A percentile compares a stretch with the other conserved stretches of the same genome.
Conservation (phyloP, 2,888 invertebrate genomes). For the Temnothorax unifasciatus region DNA sequence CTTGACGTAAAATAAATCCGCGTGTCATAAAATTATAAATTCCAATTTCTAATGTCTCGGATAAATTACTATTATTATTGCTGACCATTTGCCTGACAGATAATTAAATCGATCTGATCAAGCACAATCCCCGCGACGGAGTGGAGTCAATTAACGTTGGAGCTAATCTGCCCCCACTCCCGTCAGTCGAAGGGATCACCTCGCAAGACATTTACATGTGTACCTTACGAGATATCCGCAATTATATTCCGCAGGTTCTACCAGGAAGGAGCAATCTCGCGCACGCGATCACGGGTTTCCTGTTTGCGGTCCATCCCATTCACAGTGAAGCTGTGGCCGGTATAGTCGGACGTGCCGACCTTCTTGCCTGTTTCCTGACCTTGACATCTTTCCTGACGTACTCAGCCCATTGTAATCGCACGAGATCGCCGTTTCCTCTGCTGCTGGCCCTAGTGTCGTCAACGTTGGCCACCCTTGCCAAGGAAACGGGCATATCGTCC, state of each 20-base stretch:
- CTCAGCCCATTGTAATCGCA: slow-evolving; percentile 89
- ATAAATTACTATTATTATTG: background rate
- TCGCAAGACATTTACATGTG: slow-evolving; percentile 47
- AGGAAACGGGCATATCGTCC: slow-evolving; percentile 98
- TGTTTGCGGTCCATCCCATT: slow-evolving; percentile 98
- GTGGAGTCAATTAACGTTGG: slow-evolving; percentile 39
- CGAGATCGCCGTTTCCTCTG: slow-evolving; percentile 82
- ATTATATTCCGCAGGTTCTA: slow-evolving; percentile 87
- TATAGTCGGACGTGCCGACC: slow-evolving; percentile 97
- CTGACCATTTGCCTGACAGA: background rate
- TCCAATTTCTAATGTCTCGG: background rate
- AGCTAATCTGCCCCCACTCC: slow-evolving; percentile 38
- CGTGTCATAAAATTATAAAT: background rate
- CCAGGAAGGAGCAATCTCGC: slow-evolving; percentile 89
- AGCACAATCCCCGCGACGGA: background rate
- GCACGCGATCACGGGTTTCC: slow-evolving; percentile 92
- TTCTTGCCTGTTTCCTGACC: slow-evolving; percentile 96
- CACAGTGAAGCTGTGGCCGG: slow-evolving; percentile 99
- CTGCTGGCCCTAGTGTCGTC: slow-evolving; percentile 88
- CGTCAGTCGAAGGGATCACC: slow-evolving; percentile 36
- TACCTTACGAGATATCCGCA: slow-evolving; percentile 52
- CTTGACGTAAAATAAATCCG: background rate
- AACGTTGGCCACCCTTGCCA: slow-evolving; percentile 94
- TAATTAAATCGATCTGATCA: slow-evolving; percentile 21
- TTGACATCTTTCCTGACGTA: slow-evolving; percentile 95